Percentiles rank a stretch among this genome's conserved stretches.
These are phyloP conservation scores for Naja naja DNA, from an alignment of 2,113 vertebrate species.

Conservation along the genomic window DNA sequence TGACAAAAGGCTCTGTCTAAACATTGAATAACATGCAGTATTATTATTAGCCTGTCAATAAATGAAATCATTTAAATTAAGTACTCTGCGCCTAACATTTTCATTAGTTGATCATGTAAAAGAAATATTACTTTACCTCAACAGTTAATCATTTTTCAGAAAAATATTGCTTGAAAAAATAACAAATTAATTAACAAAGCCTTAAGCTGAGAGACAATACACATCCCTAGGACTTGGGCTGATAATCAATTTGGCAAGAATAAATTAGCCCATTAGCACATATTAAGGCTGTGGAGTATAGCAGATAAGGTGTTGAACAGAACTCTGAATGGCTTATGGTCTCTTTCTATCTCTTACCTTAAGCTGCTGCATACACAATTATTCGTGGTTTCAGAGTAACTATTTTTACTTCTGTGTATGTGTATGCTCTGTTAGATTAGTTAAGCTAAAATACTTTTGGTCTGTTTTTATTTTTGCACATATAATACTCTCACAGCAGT, in stretches of 20 bases:
- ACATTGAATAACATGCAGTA: background rate
- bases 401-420: background rate
- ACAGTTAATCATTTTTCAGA: background rate
- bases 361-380: background rate
- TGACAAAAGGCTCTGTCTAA: background rate
- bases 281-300: background rate
- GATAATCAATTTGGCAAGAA: background rate
- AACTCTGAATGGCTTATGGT: background rate
- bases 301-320: background rate
- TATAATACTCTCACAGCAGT: background rate
- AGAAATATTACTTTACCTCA: background rate
- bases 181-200: background rate
- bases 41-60: background rate
- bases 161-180: background rate
- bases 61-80: constrained; percentile 16
- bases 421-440: background rate
- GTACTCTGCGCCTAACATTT: background rate
- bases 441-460: background rate
- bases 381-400: background rate
- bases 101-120: background rate
- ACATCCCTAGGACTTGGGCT: background rate
- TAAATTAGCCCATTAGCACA: background rate
- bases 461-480: background rate
- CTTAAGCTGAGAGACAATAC: background rate
- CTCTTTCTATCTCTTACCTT: background rate